These are phyloP conservation scores for Bellardia pandia DNA, from an alignment of 2,888 invertebrate species.

Conservation along the genomic window DNA sequence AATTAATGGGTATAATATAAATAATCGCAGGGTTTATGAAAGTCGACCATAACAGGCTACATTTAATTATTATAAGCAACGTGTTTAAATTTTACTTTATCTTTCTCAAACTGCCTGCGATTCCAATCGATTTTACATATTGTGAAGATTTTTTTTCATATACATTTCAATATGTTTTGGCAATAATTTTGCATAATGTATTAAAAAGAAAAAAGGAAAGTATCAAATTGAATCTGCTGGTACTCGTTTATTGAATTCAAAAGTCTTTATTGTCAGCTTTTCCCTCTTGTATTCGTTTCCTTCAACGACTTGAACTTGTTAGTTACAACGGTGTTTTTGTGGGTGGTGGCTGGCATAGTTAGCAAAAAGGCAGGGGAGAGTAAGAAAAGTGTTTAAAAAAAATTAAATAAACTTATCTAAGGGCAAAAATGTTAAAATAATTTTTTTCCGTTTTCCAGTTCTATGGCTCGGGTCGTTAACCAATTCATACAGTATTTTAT, in stretches of 20 bases:
- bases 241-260: conserved; percentile 61
- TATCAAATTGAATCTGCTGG: conserved; percentile 80
- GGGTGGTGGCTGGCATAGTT: conserved; percentile 23
- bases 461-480: conserved; percentile 53
- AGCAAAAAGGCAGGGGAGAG: neutral
- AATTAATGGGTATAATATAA: neutral
- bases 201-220: conserved; percentile 75
- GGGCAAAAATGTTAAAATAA: conserved; percentile 62
- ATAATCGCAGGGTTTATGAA: neutral
- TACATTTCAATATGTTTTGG: conserved; percentile 75
- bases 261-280: conserved; percentile 52
- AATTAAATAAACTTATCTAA: conserved; percentile 31
- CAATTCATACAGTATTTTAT: conserved; percentile 61
- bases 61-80: conserved; percentile 15
- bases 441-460: conserved; percentile 45
- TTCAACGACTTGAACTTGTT: conserved; percentile 36
- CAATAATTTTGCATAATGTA: conserved; percentile 81
- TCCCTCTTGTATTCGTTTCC: conserved; percentile 1
- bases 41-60: neutral
- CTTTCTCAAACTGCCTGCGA: conserved; percentile 17
- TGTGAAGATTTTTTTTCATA: conserved; percentile 29
- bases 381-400: conserved; percentile 41
- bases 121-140: neutral
- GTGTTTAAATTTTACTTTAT: conserved; percentile 53
- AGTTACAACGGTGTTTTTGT: conserved; percentile 23